Base-by-base conservation (phyloP, 2,113 vertebrate species). In the Gila orcuttii region DNA sequence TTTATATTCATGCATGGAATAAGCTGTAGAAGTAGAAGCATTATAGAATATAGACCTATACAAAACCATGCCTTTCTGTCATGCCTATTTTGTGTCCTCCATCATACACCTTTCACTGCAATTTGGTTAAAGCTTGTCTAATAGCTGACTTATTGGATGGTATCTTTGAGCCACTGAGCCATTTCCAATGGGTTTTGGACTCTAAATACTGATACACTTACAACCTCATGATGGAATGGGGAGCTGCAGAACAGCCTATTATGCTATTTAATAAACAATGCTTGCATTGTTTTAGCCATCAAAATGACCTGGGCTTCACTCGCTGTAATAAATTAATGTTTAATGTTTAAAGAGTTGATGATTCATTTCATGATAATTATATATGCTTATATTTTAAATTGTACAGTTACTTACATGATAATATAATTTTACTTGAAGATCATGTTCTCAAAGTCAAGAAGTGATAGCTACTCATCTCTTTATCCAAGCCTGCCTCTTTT, bases 1-100 rank as follows among this genome's bases (percentile, higher is more conserved):
- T 91, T 98, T 93, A 99, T 93, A 99, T 98, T 90, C 97, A 98
- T 96, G 89, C 96, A 89, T 99, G 97, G 86, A 99, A 99, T 79
- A 97, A 99, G 93, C 97, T 99, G 91, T n/a, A 93, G 89, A 25
- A 76, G 6, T 55, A 55, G 17, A 87, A 87, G 89, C 74, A 80
- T 85, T 66, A 87, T 23, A 69, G 39, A 88, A 28, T 28, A 45
- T 8, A 50, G 23, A 68, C 66, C 31, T 36, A 17, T 55, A 13
- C 10, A 25, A 62, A 60, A 60, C 17, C 52, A 60, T n/a, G 10
- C 8, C 15, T 31, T 68, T 39, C 33, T 69, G 66, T 21, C 66
- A 36, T 68, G 15, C 5, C 4, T 55, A 55, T 55, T 19, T 19
- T 69, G 17, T 36, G 7, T 8, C 3, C 17, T 10, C 33, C 17